Evolutionary conservation across 2,113 vertebrate genomes (phyloP).

Genomic region (Montifringilla adamsi): DNA sequence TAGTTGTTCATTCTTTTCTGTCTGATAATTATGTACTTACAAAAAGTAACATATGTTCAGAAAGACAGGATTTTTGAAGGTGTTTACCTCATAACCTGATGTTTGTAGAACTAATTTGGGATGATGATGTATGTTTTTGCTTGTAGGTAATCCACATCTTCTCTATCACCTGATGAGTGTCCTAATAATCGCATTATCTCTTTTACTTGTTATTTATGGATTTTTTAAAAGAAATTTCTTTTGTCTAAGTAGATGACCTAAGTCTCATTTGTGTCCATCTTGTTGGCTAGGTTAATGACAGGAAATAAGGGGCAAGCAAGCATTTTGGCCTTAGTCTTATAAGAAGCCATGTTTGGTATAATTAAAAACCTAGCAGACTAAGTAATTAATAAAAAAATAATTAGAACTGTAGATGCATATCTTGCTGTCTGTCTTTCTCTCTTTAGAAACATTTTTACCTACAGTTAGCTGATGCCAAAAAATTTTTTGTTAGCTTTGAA

Average conservation of each 20-base stretch:
- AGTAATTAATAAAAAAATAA: conserved; percentile 2
- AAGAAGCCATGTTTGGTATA: background rate
- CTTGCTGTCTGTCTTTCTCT: background rate
- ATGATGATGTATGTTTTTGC: background rate
- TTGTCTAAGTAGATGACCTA: background rate
- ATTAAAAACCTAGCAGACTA: background rate
- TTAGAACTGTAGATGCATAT: background rate
- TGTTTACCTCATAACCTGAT: background rate
- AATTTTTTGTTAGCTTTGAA: background rate
- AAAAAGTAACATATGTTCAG: background rate
- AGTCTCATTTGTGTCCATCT: background rate
- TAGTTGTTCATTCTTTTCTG: background rate
- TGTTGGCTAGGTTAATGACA: background rate
- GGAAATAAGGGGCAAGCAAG: background rate
- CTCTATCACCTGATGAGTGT: background rate
- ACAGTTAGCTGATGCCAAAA: background rate
- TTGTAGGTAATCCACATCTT: background rate
- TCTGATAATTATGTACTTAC: background rate
- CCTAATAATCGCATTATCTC: background rate
- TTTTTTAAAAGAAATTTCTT: background rate
- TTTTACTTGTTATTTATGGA: background rate
- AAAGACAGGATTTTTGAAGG: background rate
- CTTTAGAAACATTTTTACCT: background rate
- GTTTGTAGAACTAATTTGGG: background rate
- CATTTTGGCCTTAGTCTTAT: background rate